Base-by-base conservation (phyloP, 2,797 vertebrate species). In the Agapornis canus region DNA sequence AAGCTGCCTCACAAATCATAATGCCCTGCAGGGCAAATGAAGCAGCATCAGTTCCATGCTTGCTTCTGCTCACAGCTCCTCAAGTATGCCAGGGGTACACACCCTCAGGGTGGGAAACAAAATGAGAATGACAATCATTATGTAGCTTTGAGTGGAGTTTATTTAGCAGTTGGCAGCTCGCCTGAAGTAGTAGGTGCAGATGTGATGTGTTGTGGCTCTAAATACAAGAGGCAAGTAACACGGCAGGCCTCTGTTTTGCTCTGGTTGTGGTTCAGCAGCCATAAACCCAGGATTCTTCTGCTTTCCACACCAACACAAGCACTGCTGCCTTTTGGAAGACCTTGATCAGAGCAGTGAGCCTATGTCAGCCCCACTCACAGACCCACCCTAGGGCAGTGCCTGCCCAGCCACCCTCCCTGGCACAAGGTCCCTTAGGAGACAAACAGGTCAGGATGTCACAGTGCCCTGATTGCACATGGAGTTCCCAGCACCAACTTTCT, bases 321-420 rank as follows among this genome's bases (percentile, higher is more conserved):
- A 2, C 25, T 42, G 20, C 37, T 43, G 17, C 37, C 37, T 48
- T 61, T 56, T 51, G 17, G 59, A 32, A 64, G 17, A 14, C 40
- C 64, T 61, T 52, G 20, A 29, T 61, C 16, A 40, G 23, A 72
- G 64, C 60, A 65, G 25, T 4, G 13, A 72, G 35, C 19, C n/a
- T 56, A 3, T 14, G 23, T 17, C 3, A 2, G 18, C 0, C 3
- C n/a, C 54, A 11, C 6, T 51, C 11, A 9, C 52, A 54, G 54
- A 22, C 54, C 54, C 54, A 32, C 10, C n/a, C 54, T 6, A 32
- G 22, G 31, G 12, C 43, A 64, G 11, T 18, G 3, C 32, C 43
- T 60, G 45, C 11, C 27, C 9, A 14, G 20, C 31, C n/a, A 40
- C 18, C 5, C 45, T 42, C 11, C 51, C 39, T 25, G 54, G 26